Conservation (phyloP, 2,113 vertebrate genomes). For the Oncorhynchus clarkii region DNA sequence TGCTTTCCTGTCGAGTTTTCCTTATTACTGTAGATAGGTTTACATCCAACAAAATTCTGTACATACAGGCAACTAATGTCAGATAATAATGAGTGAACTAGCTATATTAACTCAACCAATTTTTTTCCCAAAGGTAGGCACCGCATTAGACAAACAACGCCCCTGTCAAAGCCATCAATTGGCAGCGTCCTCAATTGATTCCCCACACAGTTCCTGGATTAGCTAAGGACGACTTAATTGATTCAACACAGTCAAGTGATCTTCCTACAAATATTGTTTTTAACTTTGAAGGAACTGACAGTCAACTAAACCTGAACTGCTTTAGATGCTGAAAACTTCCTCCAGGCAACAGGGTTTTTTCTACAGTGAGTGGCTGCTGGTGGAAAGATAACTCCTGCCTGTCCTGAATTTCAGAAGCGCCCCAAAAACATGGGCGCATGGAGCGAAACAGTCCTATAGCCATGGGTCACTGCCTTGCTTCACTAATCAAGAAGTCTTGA, state of each 20-base stretch:
- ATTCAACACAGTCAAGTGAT: conserved; percentile 70
- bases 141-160: conserved; percentile 57
- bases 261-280: conserved; percentile 68
- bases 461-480: conserved; percentile 50
- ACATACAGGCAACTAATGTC: neutral
- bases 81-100: neutral
- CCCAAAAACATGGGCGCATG: conserved; percentile 11
- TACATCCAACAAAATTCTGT: too few relatives aligned
- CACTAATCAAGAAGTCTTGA: conserved; percentile 46
- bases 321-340: conserved; percentile 63
- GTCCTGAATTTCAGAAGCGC: conserved; percentile 53
- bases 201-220: conserved; percentile 65
- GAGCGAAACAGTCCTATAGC: conserved; percentile 29
- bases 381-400: conserved; percentile 50
- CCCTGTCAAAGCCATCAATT: conserved; percentile 56
- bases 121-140: neutral
- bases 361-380: conserved; percentile 53
- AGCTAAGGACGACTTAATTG: conserved; percentile 68
- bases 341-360: conserved; percentile 55
- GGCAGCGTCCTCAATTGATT: conserved; percentile 61
- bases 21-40: too few relatives aligned
- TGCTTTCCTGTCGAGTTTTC: too few relatives aligned
- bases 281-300: conserved; percentile 63
- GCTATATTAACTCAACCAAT: conserved; percentile 15
- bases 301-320: conserved; percentile 59